Evolutionary conservation across 2,113 vertebrate species (phyloP).

Genomic region (Pelusios castaneus): DNA sequence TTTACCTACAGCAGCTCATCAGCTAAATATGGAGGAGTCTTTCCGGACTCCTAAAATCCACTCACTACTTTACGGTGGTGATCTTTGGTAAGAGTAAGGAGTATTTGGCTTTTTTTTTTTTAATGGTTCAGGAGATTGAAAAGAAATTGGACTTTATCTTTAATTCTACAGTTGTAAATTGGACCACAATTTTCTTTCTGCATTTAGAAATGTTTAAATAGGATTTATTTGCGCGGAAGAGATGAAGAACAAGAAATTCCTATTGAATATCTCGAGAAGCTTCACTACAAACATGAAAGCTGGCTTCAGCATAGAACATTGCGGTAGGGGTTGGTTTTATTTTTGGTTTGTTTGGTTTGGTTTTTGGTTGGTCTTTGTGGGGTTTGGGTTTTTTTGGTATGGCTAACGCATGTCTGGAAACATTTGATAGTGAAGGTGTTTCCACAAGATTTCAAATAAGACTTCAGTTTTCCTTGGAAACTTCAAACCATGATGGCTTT

Average conservation of each 20-base stretch:
- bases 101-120: neutral
- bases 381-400: neutral
- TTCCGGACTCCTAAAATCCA: fast-evolving
- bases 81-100: neutral
- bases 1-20: neutral
- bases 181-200: neutral
- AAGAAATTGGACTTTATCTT: neutral
- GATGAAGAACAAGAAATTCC: slow-evolving; percentile 93
- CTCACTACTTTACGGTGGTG: too few species aligned
- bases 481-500: fast-evolving
- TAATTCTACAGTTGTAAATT: neutral
- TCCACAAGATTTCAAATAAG: neutral
- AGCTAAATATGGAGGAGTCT: neutral
- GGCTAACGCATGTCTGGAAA: too few species aligned
- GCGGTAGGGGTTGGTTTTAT: too few species aligned
- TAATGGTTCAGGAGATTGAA: neutral
- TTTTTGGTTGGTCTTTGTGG: too few species aligned
- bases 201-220: slow-evolving; percentile 87
- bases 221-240: slow-evolving; percentile 88
- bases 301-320: slow-evolving; percentile 92
- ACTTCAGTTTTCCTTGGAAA: neutral
- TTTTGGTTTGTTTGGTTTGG: too few species aligned
- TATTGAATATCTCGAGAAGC: slow-evolving; percentile 93
- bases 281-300: slow-evolving; percentile 93
- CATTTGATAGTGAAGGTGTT: neutral